Base-by-base conservation (phyloP, 2,888 invertebrate species). In the Eupithecia subumbrata region DNA sequence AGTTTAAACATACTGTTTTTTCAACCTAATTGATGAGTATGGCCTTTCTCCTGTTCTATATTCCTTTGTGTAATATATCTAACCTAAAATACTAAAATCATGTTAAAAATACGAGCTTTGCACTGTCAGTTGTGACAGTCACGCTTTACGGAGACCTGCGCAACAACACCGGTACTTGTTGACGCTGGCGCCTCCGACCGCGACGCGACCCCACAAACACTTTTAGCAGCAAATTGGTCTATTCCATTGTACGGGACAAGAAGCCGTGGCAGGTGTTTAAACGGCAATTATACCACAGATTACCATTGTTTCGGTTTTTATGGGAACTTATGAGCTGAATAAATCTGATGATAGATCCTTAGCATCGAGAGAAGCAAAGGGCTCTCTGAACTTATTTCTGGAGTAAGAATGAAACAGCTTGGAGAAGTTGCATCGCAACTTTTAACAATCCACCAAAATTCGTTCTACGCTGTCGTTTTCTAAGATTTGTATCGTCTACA, bases 211-310 rank as follows among this genome's bases (percentile, higher is more conserved):
- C 79, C 84, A 74, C 78, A 83, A 84, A 85, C 84, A 86, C 84
- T 85, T 82, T 81, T 83, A 83, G 82, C 82, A 79, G 81, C 84
- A 84, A 86, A 88, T 86, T 87, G 82, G 84, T 76, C 78, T 78
- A 82, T 80, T 81, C 88, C 83, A 90, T 93, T 92, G 91, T 92
- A 84, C 78, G 77, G 79, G 90, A 81, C 83, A 86, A 91, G 84
- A 85, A 84, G 82, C 88, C 91, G 89, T 90, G 86, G 87, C 89
- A 83, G 76, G 80, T 84, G 81, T 81, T 83, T 83, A 81, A 82
- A 56, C 52, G 22, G 52, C 52, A 56, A 56, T 56, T 56, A 56
- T 22, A 11, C 22, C 3, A 11, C 52, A 11, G 52, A 56, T 56
- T 56, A 56, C n/a, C 52, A 22, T 56, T 56, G 52, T 56, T 56